phyloP scores from a whole-genome alignment of 2,888 invertebrate genomes.

The Clivina fossor region DNA sequence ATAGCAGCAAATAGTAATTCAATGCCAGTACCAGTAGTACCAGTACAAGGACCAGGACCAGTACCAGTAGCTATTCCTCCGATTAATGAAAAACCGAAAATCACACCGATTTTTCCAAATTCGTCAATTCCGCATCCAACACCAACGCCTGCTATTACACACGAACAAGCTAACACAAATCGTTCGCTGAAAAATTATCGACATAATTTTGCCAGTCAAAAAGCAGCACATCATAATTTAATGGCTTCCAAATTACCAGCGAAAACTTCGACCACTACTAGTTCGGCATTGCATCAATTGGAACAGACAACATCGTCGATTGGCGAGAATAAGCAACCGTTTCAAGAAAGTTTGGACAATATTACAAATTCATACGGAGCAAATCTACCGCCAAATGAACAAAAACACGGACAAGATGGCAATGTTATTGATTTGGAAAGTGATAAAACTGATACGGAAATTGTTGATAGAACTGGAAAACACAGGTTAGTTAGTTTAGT shows the following conservation, averaged over 20 bases:
- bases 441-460: conserved; percentile 37
- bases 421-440: conserved; percentile 39
- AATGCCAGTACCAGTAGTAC: neutral
- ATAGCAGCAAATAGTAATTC: too few species aligned
- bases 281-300: conserved; percentile 48
- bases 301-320: conserved; percentile 50
- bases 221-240: conserved; percentile 10
- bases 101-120: neutral
- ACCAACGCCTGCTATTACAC: neutral
- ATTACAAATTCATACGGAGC: conserved; percentile 48
- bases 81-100: neutral
- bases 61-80: neutral
- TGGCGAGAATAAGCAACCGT: conserved; percentile 49
- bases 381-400: conserved; percentile 46
- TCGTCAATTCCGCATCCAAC: conserved; percentile 12
- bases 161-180: conserved; percentile 25
- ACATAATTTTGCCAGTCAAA: conserved; percentile 36
- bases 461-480: conserved; percentile 25
- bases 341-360: conserved; percentile 51
- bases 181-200: conserved; percentile 38
- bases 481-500: conserved; percentile 27
- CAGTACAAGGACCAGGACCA: neutral
- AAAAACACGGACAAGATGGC: conserved; percentile 42
- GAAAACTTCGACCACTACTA: conserved; percentile 35
- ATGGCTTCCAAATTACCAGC: conserved; percentile 8